Conservation (phyloP, 2,888 invertebrate genomes). For the Noctuana brunneofusca region DNA sequence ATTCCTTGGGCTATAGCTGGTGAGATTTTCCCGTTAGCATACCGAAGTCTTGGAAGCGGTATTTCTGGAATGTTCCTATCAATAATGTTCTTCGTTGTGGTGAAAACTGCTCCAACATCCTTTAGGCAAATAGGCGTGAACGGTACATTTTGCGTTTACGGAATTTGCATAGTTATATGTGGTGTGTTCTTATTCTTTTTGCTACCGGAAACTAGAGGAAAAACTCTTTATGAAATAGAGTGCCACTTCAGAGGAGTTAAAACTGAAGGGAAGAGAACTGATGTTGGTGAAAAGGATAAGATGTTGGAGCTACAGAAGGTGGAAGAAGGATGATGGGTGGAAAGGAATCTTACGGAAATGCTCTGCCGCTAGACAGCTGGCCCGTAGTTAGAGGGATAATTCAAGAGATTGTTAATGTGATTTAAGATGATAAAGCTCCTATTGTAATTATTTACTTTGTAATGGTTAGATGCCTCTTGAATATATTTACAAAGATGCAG, state of each 20-base stretch:
- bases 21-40: constrained; percentile 85
- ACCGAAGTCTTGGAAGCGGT: constrained; percentile 86
- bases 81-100: constrained; percentile 84
- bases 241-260: constrained; percentile 72
- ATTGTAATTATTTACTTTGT: not conserved
- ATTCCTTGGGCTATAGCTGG: constrained; percentile 89
- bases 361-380: constrained; percentile 57
- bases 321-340: constrained; percentile 64
- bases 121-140: constrained; percentile 78
- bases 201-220: constrained; percentile 87
- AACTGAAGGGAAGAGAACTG: constrained; percentile 32
- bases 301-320: constrained; percentile 69
- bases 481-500: not conserved
- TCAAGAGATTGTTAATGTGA: constrained; percentile 20
- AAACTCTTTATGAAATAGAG: constrained; percentile 86
- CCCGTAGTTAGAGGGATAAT: constrained; percentile 47
- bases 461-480: not conserved
- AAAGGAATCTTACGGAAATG: constrained; percentile 50
- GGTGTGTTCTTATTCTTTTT: constrained; percentile 81
- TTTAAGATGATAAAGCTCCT: not conserved
- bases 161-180: constrained; percentile 78
- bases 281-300: constrained; percentile 56
- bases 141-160: constrained; percentile 85
- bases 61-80: constrained; percentile 85
- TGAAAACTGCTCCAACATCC: constrained; percentile 85